Percentiles rank a stretch among this genome's conserved stretches.
Evolutionary conservation across 2,797 vertebrate genomes (phyloP).

Genomic region (Acestrorhynchus altus): DNA sequence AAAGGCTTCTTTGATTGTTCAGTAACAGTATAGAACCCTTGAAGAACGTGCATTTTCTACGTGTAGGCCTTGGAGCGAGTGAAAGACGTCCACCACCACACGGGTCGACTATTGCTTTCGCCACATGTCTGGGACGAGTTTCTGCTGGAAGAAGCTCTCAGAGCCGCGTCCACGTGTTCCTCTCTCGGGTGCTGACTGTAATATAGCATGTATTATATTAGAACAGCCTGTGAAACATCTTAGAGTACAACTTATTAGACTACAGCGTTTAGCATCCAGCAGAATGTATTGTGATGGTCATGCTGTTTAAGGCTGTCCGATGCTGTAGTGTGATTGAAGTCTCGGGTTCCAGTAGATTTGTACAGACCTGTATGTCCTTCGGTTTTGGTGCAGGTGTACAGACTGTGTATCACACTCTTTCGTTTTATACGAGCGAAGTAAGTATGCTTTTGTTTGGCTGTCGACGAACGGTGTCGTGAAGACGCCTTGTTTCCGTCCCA

Average conservation of each 20-base stretch:
- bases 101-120: too few species aligned
- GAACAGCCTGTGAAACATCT: slow-evolving; percentile 10
- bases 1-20: too few species aligned
- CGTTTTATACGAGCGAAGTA: slow-evolving; percentile 35
- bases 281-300: background rate
- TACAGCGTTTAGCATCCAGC: background rate
- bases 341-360: background rate
- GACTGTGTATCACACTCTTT: slow-evolving; percentile 14
- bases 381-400: slow-evolving; percentile 20
- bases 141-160: too few species aligned
- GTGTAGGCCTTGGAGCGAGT: too few species aligned
- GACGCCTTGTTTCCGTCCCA: slow-evolving; percentile 33
- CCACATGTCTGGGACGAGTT: too few species aligned
- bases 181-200: background rate
- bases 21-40: too few species aligned
- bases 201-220: background rate
- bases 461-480: slow-evolving; percentile 16
- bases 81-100: too few species aligned
- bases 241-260: background rate
- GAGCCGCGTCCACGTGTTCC: background rate
- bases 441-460: slow-evolving; percentile 7
- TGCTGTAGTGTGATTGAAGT: background rate
- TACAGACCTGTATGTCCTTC: slow-evolving; percentile 17
- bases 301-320: background rate
- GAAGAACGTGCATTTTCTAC: too few species aligned